Evolutionary conservation across 2,888 invertebrate genomes (phyloP), one percentile per base, ranked within the genome.

Genomic region (Callyntrura guangdongensis): DNA sequence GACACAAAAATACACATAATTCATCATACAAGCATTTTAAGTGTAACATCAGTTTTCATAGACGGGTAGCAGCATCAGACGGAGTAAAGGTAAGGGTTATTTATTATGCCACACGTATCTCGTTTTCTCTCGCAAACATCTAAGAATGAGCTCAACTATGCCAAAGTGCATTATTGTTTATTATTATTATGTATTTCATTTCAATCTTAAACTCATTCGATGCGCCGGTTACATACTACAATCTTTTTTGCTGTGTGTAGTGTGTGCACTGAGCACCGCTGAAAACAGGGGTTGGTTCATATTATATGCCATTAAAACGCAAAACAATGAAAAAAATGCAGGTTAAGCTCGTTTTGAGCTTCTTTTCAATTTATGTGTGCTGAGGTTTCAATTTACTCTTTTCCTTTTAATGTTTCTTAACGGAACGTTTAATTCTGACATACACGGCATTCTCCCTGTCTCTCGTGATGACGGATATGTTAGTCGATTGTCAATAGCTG

Each of bases 261-360:
- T 56, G 56, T 53, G 14, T 53, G 11, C n/a, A n/a, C n/a, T 53
- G 53, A 14, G 49, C 49, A 82, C 20, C 17, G 36, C 22, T 64
- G 77, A 86, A 77, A 36, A 74, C 69, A 67, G 45, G 8, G 14
- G 64, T n/a, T 83, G 45, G n/a, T 59, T 17, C 9, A 20, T 47
- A 72, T 45, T 69, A 72, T 47, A 45, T 27, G 14, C 8, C n/a
- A 69, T n/a, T 36, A 45, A 83, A 45, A 22, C 47, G 83, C 36
- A 85, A 59, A 74, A 36, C 36, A 36, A 36, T 36, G 36, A 36
- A 36, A 67, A 81, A 85, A 85, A 85, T 85, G 59, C 85, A 86
- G 86, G 77, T 86, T 86, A 86, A 74, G 77, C 77, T 64, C 25
- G 17, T 61, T 77, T 49, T 27, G 45, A 86, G 14, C 56, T 67